These are phyloP conservation scores for Bucorvus abyssinicus DNA, from an alignment of 2,797 vertebrate genomes.

Conservation along the genomic window DNA sequence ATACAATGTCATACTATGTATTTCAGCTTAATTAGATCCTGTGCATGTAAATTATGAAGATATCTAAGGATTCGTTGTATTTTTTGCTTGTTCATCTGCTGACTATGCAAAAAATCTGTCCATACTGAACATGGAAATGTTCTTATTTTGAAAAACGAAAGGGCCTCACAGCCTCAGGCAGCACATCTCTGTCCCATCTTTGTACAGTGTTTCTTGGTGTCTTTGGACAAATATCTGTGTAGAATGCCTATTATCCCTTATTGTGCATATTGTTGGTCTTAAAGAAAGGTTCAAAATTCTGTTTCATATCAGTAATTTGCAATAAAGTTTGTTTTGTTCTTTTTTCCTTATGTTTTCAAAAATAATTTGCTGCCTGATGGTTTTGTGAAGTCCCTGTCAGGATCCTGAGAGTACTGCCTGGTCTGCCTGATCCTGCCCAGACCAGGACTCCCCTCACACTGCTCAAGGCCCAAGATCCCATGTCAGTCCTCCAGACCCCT, in stretches of 20 bases:
- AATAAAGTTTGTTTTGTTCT: background rate
- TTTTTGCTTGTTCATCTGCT: background rate
- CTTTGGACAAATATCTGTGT: background rate
- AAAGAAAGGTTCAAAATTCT: background rate
- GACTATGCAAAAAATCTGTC: background rate
- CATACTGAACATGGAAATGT: background rate
- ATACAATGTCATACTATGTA: background rate
- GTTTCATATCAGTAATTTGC: background rate
- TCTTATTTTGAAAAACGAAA: background rate
- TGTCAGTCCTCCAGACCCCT: too few species aligned
- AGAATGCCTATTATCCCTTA: background rate
- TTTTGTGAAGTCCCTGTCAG: background rate
- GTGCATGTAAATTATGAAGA: background rate
- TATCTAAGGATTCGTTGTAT: background rate
- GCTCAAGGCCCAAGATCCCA: background rate
- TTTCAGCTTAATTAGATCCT: background rate
- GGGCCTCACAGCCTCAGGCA: background rate
- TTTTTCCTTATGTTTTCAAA: background rate
- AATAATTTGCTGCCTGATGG: background rate
- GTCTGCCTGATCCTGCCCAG: background rate
- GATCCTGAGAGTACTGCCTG: background rate
- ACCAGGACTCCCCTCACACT: background rate
- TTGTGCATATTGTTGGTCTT: background rate
- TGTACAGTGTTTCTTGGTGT: background rate
- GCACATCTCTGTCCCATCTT: background rate